Evolutionary conservation across 64 coral and sea anemone species (phyloP).

Genomic region (Acropora yongei): DNA sequence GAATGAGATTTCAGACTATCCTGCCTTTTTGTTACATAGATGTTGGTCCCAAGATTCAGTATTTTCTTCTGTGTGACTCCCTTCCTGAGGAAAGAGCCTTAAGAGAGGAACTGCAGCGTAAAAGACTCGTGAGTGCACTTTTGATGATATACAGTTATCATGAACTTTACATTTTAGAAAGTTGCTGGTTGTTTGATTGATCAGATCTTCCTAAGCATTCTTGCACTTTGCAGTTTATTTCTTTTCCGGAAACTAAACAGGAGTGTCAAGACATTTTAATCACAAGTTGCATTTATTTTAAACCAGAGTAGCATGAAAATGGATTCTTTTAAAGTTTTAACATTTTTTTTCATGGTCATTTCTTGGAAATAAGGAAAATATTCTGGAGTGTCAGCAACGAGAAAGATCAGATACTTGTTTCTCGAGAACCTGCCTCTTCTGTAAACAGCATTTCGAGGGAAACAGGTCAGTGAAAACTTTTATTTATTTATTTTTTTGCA

Average conservation of each 20-base stretch:
- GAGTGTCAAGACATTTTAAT: no score
- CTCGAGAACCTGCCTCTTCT: constrained; percentile 94
- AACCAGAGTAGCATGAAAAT: no score
- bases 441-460: constrained; percentile 91
- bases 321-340: not conserved
- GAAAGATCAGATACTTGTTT: constrained; percentile 90
- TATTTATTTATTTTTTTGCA: no score
- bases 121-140: constrained; percentile 72
- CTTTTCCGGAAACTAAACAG: no score
- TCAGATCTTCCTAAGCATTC: no score
- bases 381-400: constrained; percentile 79
- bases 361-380: constrained; percentile 61
- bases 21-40: constrained; percentile 45
- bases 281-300: no score
- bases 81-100: constrained; percentile 90
- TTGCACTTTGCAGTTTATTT: no score
- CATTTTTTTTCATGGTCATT: not conserved
- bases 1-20: no score
- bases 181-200: not conserved
- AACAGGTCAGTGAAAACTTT: constrained; percentile 67
- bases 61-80: constrained; percentile 94
- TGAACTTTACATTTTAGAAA: not conserved
- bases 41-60: constrained; percentile 93
- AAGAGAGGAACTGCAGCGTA: constrained; percentile 74
- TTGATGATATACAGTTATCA: no score